Base-by-base conservation (phyloP, 1,140 invertebrate species). In the Macrocentrus cingulum region DNA sequence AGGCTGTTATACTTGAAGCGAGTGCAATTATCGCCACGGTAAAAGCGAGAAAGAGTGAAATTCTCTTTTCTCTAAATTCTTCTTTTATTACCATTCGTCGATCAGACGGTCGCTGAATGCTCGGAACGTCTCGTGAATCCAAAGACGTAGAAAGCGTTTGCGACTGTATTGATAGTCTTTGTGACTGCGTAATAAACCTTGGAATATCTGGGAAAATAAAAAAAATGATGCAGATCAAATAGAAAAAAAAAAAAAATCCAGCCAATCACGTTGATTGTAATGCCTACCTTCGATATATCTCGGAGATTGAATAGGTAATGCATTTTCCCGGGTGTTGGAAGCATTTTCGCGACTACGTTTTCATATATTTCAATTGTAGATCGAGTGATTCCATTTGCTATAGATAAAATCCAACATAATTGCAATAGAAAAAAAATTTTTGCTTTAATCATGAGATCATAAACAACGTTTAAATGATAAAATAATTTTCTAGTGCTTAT, bases 271-370 rank as follows among this genome's bases (percentile, higher is more conserved):
- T n/a, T 41, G 66, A 79, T 48, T 48, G n/a, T n/a, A n/a, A n/a
- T n/a, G n/a, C n/a, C n/a, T 20, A 86, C 84, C 80, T 87, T 91
- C 1, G 91, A 93, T 62, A 95, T 92, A 70, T 94, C 92, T 61
- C 91, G 80, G 58, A 95, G 73, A 75, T 92, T 94, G 77, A 94
- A 94, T 11, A 93, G 75, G 65, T 94, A 95, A 74, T 95, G 92
- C 66, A 92, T 92, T 72, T 94, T 94, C 29, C 86, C 84, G 0
- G 92, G 92, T 1, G 91, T 94, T 1, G 92, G 92, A 39, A 94
- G 70, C 82, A 94, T 86, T 67, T 87, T 88, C 1, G 70, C 69
- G 1, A 84, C 78, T 0, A 93, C 85, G 53, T 81, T 81, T 66
- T 87, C 84, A 68, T 92, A 94, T 60, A 93, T 76, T 60, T 88